A percentile compares a stretch with the other conserved stretches of the same genome.
Conservation (phyloP, 2,113 vertebrate species). For the Formicarius rufipectus region DNA sequence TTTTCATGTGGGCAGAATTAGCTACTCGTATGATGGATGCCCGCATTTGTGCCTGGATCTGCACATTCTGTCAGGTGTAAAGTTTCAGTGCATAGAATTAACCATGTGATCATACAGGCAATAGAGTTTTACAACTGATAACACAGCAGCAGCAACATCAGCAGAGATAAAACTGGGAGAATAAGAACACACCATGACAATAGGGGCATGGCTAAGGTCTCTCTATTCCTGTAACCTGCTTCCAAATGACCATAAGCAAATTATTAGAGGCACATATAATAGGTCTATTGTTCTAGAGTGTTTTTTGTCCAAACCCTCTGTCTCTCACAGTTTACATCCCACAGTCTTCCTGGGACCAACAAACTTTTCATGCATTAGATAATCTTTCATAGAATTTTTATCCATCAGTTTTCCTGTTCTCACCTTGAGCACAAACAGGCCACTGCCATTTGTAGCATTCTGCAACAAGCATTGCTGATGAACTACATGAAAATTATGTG, state of each 20-base stretch:
- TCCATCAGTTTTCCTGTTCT: not conserved
- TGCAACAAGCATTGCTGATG: not conserved
- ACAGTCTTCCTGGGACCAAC: not conserved
- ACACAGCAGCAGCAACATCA: not conserved
- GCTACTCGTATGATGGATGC: too few relatives aligned
- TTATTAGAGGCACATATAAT: accelerated
- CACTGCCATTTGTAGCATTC: not conserved
- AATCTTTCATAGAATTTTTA: not conserved
- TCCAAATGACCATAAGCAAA: accelerated
- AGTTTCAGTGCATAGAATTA: not conserved
- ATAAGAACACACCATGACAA: not conserved
- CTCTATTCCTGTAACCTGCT: not conserved
- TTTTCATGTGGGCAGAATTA: not conserved
- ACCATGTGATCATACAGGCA: not conserved
- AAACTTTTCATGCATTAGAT: not conserved
- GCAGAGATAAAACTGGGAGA: not conserved
- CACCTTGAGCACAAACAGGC: not conserved
- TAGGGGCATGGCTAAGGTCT: not conserved
- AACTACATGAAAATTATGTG: not conserved
- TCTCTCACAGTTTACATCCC: not conserved
- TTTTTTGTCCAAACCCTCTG: accelerated
- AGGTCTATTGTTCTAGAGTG: accelerated
- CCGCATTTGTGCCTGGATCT: not conserved
- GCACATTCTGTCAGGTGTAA: accelerated
- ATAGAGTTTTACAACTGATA: not conserved